A percentile compares a stretch with the other conserved stretches of the same genome.
Evolutionary conservation across 2,113 vertebrate species (phyloP).

Genomic region (Perca fluviatilis): DNA sequence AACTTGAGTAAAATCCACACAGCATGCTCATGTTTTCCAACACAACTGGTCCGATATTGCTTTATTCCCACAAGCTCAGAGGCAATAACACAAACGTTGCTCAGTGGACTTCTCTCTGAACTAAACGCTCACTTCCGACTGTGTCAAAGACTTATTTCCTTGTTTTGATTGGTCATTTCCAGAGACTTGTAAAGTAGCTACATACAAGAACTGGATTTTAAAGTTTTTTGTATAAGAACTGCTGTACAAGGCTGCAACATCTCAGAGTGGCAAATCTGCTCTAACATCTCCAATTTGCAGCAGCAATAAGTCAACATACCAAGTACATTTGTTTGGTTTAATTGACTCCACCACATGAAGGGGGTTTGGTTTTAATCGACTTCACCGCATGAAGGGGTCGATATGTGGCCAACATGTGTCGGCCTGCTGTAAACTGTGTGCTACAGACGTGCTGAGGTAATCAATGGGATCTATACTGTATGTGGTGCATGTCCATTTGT

Average conservation of each 20-base stretch:
- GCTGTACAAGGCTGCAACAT: not conserved
- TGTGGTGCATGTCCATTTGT: constrained; percentile 3
- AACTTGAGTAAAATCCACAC: not conserved
- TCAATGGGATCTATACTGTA: constrained; percentile 35
- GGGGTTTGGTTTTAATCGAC: constrained; percentile 8
- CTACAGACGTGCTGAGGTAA: constrained; percentile 12
- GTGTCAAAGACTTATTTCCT: constrained; percentile 23
- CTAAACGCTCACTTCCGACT: constrained; percentile 11
- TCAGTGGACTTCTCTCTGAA: not conserved
- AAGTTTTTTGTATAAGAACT: not conserved
- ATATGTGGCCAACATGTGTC: constrained; percentile 38
- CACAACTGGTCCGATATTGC: not conserved
- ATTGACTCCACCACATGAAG: constrained; percentile 39
- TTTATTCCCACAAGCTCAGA: constrained; percentile 10
- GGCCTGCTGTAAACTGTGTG: constrained; percentile 25
- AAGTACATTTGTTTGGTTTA: constrained; percentile 10
- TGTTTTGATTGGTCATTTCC: constrained; percentile 32
- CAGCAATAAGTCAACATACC: not conserved
- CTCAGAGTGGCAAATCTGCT: not conserved
- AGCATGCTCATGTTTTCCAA: not conserved
- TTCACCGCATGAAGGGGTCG: constrained; percentile 36
- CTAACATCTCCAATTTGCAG: not conserved
- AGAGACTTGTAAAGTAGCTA: not conserved
- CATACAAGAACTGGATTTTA: not conserved
- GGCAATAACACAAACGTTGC: constrained; percentile 6